These are phyloP conservation scores for Cheilinus undulatus DNA, from an alignment of 2,113 vertebrate species.

Conservation along the genomic window DNA sequence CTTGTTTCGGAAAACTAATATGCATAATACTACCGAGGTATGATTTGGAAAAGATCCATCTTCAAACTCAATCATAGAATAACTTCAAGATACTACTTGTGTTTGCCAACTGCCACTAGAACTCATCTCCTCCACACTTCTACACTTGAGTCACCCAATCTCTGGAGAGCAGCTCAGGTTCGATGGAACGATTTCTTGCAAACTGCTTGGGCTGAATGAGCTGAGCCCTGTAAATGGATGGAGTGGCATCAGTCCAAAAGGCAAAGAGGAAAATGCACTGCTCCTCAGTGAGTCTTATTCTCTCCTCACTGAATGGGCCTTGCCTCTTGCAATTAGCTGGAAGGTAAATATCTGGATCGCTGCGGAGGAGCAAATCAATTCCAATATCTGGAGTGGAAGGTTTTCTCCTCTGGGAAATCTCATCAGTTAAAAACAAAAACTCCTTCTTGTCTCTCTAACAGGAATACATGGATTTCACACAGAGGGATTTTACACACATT, in stretches of 20 bases:
- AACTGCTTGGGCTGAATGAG: slow-evolving; percentile 32
- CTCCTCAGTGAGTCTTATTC: slow-evolving; percentile 48
- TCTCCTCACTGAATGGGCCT: slow-evolving; percentile 42
- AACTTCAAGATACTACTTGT: background rate
- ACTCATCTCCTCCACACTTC: slow-evolving; percentile 9
- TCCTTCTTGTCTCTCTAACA: slow-evolving; percentile 45
- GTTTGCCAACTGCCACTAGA: slow-evolving; percentile 16
- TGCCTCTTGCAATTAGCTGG: slow-evolving; percentile 75
- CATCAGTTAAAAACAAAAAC: slow-evolving; percentile 70
- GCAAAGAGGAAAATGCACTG: slow-evolving; percentile 52
- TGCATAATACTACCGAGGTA: slow-evolving; percentile 3
- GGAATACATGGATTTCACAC: slow-evolving; percentile 32
- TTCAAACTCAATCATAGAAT: slow-evolving; percentile 18
- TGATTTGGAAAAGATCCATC: background rate
- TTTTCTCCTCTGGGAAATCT: slow-evolving; percentile 71
- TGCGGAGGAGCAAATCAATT: slow-evolving; percentile 75
- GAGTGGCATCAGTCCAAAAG: slow-evolving; percentile 51
- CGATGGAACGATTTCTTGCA: slow-evolving; percentile 15
- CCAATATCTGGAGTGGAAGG: slow-evolving; percentile 74
- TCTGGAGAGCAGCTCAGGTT: slow-evolving; percentile 30
- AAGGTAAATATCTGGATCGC: slow-evolving; percentile 75
- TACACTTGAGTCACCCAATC: background rate
- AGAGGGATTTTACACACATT: slow-evolving; percentile 26
- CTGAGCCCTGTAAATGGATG: slow-evolving; percentile 43
- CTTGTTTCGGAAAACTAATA: slow-evolving; percentile 26